phyloP scores from a whole-genome alignment of 2,888 invertebrate species.

The Apamea crenata region DNA sequence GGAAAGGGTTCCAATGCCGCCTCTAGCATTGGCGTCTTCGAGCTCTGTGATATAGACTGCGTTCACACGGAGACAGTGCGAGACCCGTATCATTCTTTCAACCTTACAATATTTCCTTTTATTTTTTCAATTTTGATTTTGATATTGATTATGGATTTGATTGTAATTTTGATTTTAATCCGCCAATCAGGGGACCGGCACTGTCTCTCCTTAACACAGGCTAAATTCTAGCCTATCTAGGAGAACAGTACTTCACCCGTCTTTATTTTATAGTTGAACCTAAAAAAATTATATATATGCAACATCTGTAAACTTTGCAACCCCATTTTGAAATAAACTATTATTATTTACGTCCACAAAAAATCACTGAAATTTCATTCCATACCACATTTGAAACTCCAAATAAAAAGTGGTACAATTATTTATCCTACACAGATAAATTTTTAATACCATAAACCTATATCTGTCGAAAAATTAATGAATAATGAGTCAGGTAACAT shows the following conservation, averaged over 20 bases:
- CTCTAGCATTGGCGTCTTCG: neutral
- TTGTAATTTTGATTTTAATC: too few relatives aligned
- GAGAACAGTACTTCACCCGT: too few relatives aligned
- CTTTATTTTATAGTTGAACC: too few relatives aligned
- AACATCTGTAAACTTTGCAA: too few relatives aligned
- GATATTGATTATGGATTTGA: too few relatives aligned
- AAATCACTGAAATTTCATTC: neutral
- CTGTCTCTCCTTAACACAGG: too few relatives aligned
- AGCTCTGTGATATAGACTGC: neutral
- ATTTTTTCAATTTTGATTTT: too few relatives aligned
- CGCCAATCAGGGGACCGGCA: too few relatives aligned
- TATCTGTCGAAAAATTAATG: slow-evolving; percentile 52
- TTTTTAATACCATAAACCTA: slow-evolving; percentile 42
- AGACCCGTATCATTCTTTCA: neutral
- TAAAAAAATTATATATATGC: too few relatives aligned
- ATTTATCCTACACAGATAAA: slow-evolving; percentile 9
- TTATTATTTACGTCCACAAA: neutral
- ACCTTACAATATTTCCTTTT: neutral
- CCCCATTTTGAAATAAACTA: too few relatives aligned
- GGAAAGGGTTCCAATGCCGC: neutral
- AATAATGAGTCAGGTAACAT: slow-evolving; percentile 57
- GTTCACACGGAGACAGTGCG: neutral
- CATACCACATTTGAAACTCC: neutral
- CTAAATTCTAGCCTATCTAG: too few relatives aligned
- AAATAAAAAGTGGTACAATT: slow-evolving; percentile 7